Evolutionary conservation across 2,113 vertebrate species (phyloP).

Genomic region (Solea senegalensis): DNA sequence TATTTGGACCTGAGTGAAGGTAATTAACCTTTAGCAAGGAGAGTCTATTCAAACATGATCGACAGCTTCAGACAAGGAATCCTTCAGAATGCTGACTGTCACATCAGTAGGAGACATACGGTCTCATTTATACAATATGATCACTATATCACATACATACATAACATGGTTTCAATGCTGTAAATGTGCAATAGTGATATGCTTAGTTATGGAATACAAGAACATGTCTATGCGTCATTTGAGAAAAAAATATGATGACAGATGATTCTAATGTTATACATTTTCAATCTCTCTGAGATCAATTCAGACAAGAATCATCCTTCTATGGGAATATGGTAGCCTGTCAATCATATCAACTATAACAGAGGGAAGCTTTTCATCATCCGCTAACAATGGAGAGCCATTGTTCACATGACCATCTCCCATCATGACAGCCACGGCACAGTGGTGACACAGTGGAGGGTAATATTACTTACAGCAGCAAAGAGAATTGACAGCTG

Average conservation of each 20-base stretch:
- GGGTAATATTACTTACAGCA: slow-evolving; percentile 21
- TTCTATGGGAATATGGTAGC: slow-evolving; percentile 2
- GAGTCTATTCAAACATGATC: slow-evolving; percentile 5
- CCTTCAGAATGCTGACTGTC: background rate
- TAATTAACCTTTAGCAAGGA: background rate
- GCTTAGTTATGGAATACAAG: background rate
- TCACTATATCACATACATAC: background rate
- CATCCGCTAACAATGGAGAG: slow-evolving; percentile 7
- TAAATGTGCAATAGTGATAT: background rate
- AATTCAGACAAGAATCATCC: background rate
- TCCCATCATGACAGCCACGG: background rate
- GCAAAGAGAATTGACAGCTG: background rate
- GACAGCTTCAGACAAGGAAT: background rate
- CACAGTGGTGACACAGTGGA: background rate
- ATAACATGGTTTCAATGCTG: background rate
- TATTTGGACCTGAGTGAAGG: background rate
- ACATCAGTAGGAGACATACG: background rate
- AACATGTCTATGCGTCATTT: background rate
- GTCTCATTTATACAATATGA: background rate
- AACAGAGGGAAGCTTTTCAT: slow-evolving; percentile 2
- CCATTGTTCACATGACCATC: background rate
- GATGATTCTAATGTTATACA: no score
- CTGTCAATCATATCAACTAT: background rate
- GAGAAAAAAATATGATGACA: background rate
- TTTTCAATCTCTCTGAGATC: no score